A percentile compares a stretch with the other conserved stretches of the same genome.
Evolutionary conservation across 2,797 vertebrate species (phyloP).

Genomic region (Otus scops): DNA sequence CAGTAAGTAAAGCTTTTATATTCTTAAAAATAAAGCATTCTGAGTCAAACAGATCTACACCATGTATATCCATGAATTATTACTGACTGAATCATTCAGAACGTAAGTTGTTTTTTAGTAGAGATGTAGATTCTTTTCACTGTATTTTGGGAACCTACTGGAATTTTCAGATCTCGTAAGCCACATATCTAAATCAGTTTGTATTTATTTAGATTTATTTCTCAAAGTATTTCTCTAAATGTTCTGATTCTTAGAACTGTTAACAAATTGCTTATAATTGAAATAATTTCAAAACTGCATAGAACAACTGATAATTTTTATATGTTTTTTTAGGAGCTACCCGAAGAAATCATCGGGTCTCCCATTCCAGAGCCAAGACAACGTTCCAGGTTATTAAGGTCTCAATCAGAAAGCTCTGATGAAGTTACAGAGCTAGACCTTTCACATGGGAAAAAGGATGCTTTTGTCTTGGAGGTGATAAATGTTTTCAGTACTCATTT

Average conservation of each 20-base stretch:
- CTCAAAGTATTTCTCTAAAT: background rate
- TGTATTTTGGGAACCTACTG: background rate
- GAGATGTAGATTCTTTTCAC: background rate
- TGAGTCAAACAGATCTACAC: background rate
- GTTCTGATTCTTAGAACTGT: background rate
- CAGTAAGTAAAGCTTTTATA: conserved; percentile 78
- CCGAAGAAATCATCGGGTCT: conserved; percentile 92
- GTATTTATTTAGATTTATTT: background rate
- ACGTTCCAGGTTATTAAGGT: conserved; percentile 90
- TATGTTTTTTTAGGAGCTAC: conserved; percentile 80
- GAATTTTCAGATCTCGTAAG: background rate
- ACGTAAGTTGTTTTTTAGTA: background rate
- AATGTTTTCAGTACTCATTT: background rate
- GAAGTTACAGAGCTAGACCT: conserved; percentile 94
- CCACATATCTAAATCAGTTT: background rate
- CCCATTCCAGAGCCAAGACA: conserved; percentile 94
- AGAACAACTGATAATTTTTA: background rate
- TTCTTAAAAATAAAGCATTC: background rate
- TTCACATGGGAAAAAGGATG: conserved; percentile 98
- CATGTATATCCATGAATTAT: background rate
- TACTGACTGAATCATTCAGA: background rate
- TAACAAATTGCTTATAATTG: background rate
- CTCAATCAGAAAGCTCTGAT: conserved; percentile 97
- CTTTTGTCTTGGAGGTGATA: conserved; percentile 93
- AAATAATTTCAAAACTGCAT: background rate